phyloP scores from a whole-genome alignment of 2,113 vertebrate genomes.

The Psittacara wagleri region DNA sequence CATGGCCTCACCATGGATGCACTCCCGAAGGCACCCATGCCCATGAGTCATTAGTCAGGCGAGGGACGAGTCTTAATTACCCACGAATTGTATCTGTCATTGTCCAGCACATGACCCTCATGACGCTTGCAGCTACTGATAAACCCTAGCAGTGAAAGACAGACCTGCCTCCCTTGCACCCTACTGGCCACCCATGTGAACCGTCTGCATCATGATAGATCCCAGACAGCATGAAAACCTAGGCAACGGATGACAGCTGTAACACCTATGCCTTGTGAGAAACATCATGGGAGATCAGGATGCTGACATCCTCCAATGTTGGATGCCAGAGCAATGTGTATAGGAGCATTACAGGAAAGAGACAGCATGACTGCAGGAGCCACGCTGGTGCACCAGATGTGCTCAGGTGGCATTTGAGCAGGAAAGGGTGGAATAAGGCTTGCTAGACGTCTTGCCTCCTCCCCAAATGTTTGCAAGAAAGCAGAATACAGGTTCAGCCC shows the following conservation, averaged over 20 bases:
- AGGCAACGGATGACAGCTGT: background rate
- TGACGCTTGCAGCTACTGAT: background rate
- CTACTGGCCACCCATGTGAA: background rate
- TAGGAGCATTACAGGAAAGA: background rate
- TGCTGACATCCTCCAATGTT: background rate
- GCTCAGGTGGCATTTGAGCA: background rate
- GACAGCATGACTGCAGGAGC: background rate
- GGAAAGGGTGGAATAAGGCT: background rate
- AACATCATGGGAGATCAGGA: background rate
- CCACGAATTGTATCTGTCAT: background rate
- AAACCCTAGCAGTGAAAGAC: background rate
- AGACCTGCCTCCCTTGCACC: background rate
- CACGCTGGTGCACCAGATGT: fast-evolving
- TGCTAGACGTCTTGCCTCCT: background rate
- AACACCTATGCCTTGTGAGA: fast-evolving
- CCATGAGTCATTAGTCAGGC: background rate
- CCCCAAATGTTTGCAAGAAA: background rate
- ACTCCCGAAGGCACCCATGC: background rate
- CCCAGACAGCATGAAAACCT: background rate
- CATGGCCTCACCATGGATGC: background rate
- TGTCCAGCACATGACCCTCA: background rate
- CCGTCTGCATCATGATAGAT: fast-evolving
- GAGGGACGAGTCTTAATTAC: background rate
- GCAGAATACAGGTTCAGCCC: background rate
- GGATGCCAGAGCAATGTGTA: background rate